phyloP scores from a whole-genome alignment of 1,140 invertebrate species.

The Drosophila burlai region DNA sequence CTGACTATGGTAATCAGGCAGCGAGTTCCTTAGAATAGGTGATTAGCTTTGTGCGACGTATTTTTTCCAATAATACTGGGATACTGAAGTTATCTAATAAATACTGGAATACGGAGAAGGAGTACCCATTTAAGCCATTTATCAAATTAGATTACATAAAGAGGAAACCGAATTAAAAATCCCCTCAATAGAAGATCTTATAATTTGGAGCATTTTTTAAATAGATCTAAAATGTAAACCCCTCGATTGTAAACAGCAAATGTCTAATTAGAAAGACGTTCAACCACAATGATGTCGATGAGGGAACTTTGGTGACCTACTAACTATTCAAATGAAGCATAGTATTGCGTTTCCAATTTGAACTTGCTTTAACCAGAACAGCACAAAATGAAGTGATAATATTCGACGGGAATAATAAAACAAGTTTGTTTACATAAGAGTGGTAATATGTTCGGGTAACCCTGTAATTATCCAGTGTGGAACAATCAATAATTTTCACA shows the following conservation, averaged over 20 bases:
- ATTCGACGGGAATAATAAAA: background rate
- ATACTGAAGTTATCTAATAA: slow-evolving; percentile 8
- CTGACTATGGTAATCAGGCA: slow-evolving; percentile 22
- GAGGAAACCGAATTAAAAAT: background rate
- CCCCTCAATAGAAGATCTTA: background rate
- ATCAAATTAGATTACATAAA: slow-evolving; percentile 5
- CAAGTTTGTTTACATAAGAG: slow-evolving; percentile 6
- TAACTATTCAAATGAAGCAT: slow-evolving; percentile 12
- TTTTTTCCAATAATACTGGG: slow-evolving; percentile 5
- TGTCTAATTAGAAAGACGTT: background rate
- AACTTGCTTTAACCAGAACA: slow-evolving; percentile 7
- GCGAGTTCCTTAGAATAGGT: slow-evolving; percentile 32
- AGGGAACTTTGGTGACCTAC: background rate
- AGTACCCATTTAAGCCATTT: slow-evolving; percentile 10
- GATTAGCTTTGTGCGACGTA: slow-evolving; percentile 18
- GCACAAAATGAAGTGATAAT: background rate
- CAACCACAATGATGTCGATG: background rate
- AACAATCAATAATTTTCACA: slow-evolving; percentile 9
- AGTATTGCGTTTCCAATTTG: slow-evolving; percentile 1
- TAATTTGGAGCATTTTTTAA: background rate
- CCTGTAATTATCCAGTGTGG: slow-evolving; percentile 16
- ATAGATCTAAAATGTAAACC: background rate
- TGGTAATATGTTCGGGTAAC: slow-evolving; percentile 7
- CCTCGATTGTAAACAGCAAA: no score
- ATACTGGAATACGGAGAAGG: background rate